A percentile compares a stretch with the other conserved stretches of the same genome.
phyloP scores from a whole-genome alignment of 2,888 invertebrate species.

The Saturnia pavonia region DNA sequence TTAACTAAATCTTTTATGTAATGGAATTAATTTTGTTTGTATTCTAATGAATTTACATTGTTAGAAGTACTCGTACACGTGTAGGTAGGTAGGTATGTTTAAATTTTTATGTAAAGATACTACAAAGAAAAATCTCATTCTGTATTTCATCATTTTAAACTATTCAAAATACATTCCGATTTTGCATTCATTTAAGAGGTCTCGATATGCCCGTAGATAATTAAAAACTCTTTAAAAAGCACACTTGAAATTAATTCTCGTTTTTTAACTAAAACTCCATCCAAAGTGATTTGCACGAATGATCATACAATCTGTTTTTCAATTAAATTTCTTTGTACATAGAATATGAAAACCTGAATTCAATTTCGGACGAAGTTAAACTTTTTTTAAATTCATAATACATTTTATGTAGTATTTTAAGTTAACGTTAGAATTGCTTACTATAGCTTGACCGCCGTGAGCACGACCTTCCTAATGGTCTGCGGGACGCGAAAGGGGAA shows the following conservation, averaged over 20 bases:
- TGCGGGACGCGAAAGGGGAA: too few species aligned
- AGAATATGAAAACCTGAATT: background rate
- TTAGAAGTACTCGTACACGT: too few species aligned
- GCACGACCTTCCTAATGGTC: too few species aligned
- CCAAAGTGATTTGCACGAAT: background rate
- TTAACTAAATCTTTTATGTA: too few species aligned
- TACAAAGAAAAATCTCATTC: background rate
- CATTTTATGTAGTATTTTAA: too few species aligned
- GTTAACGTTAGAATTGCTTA: too few species aligned
- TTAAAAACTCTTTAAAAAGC: background rate
- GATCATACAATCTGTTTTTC: background rate
- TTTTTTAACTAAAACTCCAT: background rate
- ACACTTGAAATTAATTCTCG: background rate
- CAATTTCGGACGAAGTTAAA: background rate
- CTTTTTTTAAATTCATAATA: background rate
- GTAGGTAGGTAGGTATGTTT: background rate
- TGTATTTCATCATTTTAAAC: background rate
- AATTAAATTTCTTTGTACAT: background rate
- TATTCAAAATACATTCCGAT: background rate
- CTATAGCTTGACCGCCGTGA: too few species aligned
- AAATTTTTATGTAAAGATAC: background rate
- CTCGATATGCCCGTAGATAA: background rate
- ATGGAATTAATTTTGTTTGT: too few species aligned
- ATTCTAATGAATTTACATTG: too few species aligned
- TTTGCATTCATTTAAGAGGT: background rate